phyloP scores from a whole-genome alignment of 2,888 invertebrate species.

The Stenodera caucasica region DNA sequence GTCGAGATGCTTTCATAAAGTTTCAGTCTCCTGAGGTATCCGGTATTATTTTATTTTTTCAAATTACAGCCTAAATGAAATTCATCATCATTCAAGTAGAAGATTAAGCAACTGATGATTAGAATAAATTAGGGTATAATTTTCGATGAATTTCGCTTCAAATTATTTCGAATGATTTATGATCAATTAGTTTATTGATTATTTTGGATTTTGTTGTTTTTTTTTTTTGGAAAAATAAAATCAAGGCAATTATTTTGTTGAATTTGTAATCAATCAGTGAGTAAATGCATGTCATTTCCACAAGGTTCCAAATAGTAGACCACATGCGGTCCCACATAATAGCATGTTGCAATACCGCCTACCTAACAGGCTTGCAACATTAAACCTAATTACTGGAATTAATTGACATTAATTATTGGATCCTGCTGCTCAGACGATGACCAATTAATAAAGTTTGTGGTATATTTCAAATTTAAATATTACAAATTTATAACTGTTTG shows the following conservation, averaged over 20 bases:
- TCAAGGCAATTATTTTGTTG: constrained; percentile 20
- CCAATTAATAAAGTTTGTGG: constrained; percentile 50
- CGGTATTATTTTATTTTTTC: not conserved
- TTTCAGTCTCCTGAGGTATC: constrained; percentile 1
- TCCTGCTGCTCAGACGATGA: constrained; percentile 43
- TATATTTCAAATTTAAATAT: constrained; percentile 21
- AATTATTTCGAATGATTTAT: not conserved
- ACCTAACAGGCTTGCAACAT: constrained; percentile 47
- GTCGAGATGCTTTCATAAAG: constrained; percentile 7
- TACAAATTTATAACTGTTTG: not conserved
- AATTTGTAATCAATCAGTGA: constrained; percentile 35
- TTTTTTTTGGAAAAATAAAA: constrained; percentile 6
- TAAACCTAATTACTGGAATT: constrained; percentile 54
- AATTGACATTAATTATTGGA: constrained; percentile 55
- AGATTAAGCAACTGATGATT: constrained; percentile 8
- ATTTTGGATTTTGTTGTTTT: not conserved
- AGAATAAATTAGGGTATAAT: constrained; percentile 5
- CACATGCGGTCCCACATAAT: constrained; percentile 45
- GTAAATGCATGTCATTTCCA: constrained; percentile 41
- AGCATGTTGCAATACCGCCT: constrained; percentile 45
- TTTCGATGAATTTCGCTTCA: not conserved
- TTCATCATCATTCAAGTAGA: constrained; percentile 7
- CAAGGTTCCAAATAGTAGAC: constrained; percentile 37
- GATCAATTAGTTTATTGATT: not conserved
- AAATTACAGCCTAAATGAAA: not conserved